Base-by-base conservation (phyloP, 2,113 vertebrate genomes). In the Climacteris rufus region DNA sequence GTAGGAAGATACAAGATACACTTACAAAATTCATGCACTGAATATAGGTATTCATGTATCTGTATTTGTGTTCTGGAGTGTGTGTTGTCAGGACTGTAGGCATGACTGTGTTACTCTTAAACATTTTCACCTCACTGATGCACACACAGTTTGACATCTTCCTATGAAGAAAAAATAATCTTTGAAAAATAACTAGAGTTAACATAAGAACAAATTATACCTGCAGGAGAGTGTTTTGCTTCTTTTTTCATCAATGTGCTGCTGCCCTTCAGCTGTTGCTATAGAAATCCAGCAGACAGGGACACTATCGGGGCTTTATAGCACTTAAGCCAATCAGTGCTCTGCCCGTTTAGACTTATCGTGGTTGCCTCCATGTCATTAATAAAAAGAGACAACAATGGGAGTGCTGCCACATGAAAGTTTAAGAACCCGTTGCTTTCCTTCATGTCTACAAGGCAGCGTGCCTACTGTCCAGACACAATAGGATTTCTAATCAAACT, bases 401-500 rank as follows among this genome's bases (percentile, higher is more conserved):
- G 24, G 22, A 90, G 47, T 75, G 40, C 33, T 93, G 54, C 40
- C 47, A 87, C 61, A 39, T 35, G 37, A 20, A 93, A 91, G 37
- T 79, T 91, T 89, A 93, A 91, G 50, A 87, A 80, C 3, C 1
- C 40, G 28, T 42, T 53, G 16, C 78, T 85, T 96, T 91, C 42
- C 27, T 72, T 91, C 47, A 27, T 11, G 10, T 85, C 53, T 53
- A 76, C 1, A 15, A 76, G 74, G 78, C 61, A 85, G 45, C n/a
- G 31, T 89, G 57, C 31, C 37, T 33, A 10, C 16, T 74, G 61
- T 69, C 53, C 59, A 79, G 45, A 33, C 44, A 89, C 40, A 87
- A 82, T 2, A 85, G 65, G 89, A 89, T 80, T 91, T 87, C 66
- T 77, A 93, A 93, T 93, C 81, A 93, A 94, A 89, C 33, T 91